Evolutionary conservation across 1,140 invertebrate genomes (phyloP), one percentile per base, ranked within the genome.

Genomic region (Lepidurus couesii): DNA sequence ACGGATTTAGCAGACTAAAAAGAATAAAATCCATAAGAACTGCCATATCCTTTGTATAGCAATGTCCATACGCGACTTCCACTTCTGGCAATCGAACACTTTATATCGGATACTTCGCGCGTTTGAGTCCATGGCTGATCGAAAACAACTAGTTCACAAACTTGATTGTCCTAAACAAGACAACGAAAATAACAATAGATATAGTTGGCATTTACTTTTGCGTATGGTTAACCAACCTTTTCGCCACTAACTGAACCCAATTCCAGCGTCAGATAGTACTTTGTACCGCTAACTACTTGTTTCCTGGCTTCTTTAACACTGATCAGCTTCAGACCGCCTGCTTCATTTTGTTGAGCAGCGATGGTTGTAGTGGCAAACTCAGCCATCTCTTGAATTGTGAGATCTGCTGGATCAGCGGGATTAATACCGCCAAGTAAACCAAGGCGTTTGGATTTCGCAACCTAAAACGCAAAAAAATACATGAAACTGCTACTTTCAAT

Each of bases 261-360:
- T 65, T 77, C 76, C 16, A 77, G 10, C 21, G 45, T 65, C 26
- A 77, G 53, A 24, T 10, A 34, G 24, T 53, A 45, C 16, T 77
- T 77, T n/a, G 26, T 77, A 9, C 76, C 76, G 24, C 21, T 26
- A 11, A 77, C 76, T 0, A 77, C 26, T 47, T 77, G 76, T 11
- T 2, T 77, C 1, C 42, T 26, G 24, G 76, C 76, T 24, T 65
- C 10, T n/a, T 53, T 44, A 65, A 77, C 7, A 16, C 24, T 45
- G n/a, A 77, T 47, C 1, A 77, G 76, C 16, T 77, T 43, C 4
- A 77, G 76, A 47, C 16, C 24, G 76, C 42, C 65, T 26, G 21
- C 76, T 26, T 77, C 26, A 21, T 65, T 77, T 65, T 65, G 45
- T 42, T 65, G 76, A 0, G 16, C 1, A 47, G 13, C 65, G 11